Conservation (phyloP, 2,888 invertebrate species). For the Invenusta paracnida region DNA sequence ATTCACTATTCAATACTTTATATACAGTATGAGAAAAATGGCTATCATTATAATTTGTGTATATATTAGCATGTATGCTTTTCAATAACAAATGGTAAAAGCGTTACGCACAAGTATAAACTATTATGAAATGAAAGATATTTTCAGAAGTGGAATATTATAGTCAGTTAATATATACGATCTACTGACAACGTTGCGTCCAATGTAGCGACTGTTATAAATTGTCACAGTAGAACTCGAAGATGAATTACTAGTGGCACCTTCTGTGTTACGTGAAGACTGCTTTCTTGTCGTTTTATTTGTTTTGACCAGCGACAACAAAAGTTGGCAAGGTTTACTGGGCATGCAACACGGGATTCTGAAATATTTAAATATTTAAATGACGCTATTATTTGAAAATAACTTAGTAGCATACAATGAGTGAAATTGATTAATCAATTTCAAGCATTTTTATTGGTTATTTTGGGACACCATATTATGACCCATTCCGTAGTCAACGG, state of each 20-base stretch:
- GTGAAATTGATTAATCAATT: slow-evolving; percentile 1
- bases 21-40: slow-evolving; percentile 3
- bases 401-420: background rate
- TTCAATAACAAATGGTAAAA: slow-evolving; percentile 12
- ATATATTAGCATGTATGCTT: slow-evolving; percentile 23
- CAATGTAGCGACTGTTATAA: slow-evolving; percentile 16
- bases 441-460: background rate
- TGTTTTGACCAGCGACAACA: background rate
- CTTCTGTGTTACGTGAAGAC: slow-evolving; percentile 29
- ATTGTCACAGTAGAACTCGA: background rate
- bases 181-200: slow-evolving; percentile 14
- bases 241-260: background rate
- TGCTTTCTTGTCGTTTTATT: slow-evolving; percentile 5
- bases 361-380: background rate
- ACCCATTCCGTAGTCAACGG: too few relatives aligned
- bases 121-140: background rate
- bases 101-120: slow-evolving; percentile 14
- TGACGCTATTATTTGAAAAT: background rate
- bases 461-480: background rate
- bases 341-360: slow-evolving; percentile 11
- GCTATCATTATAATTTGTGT: slow-evolving; percentile 8
- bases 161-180: background rate
- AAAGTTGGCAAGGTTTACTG: background rate
- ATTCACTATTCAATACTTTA: slow-evolving; percentile 10
- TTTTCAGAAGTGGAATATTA: slow-evolving; percentile 1